These are phyloP conservation scores for Lontra canadensis DNA, from an alignment of 2,113 vertebrate species.

Conservation along the genomic window DNA sequence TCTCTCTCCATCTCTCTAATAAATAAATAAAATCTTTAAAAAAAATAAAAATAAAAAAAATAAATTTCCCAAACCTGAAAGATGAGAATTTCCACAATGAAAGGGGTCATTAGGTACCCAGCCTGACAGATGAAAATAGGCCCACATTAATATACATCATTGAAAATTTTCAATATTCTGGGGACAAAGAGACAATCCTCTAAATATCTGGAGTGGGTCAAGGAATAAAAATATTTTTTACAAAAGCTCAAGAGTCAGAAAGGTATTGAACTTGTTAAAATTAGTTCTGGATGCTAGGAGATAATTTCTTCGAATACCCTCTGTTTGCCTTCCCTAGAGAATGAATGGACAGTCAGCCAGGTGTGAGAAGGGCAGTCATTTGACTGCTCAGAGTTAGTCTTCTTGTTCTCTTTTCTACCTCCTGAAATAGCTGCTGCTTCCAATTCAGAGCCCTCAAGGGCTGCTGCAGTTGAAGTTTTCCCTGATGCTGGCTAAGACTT, in stretches of 20 bases:
- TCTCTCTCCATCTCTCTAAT: too few species aligned
- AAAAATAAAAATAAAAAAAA: too few species aligned
- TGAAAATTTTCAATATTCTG: constrained; percentile 4
- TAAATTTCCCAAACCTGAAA: constrained; percentile 26
- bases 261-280: constrained; percentile 8
- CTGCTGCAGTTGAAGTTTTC: not conserved
- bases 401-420: not conserved
- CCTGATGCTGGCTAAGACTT: not conserved
- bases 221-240: not conserved
- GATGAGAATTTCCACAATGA: constrained; percentile 17
- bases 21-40: too few species aligned
- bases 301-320: not conserved
- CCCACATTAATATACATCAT: not conserved
- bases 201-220: not conserved
- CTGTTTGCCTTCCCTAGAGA: not conserved
- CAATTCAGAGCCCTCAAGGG: not conserved
- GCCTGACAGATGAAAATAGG: not conserved
- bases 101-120: not conserved
- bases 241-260: constrained; percentile 11
- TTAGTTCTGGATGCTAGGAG: not conserved
- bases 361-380: not conserved
- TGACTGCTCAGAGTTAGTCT: not conserved
- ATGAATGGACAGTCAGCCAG: not conserved
- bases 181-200: not conserved
- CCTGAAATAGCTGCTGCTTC: not conserved